Evolutionary conservation across 2,113 vertebrate species (phyloP).

Genomic region (Sylvietta virens): DNA sequence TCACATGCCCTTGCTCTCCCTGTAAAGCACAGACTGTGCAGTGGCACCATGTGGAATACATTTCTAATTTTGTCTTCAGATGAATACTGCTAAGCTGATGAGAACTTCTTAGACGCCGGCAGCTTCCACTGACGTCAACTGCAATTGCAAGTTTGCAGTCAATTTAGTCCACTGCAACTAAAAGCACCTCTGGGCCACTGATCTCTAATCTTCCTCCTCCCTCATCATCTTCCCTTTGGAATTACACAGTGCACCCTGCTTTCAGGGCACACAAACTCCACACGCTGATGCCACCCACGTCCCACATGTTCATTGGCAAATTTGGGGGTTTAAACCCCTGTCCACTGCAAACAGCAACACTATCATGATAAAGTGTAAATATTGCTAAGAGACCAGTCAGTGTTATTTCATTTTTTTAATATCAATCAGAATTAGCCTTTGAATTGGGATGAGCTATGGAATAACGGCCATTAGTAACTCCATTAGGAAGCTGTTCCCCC

Average conservation of each 20-base stretch:
- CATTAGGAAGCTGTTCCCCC: neutral
- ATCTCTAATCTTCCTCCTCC: slow-evolving; percentile 6
- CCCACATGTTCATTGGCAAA: rapidly evolving
- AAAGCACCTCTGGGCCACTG: neutral
- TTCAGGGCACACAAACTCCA: neutral
- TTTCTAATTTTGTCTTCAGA: slow-evolving; percentile 32
- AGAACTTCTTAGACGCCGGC: neutral
- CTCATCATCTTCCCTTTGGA: neutral
- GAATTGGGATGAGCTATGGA: neutral
- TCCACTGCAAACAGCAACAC: neutral
- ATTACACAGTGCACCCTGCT: neutral
- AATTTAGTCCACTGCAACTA: slow-evolving; percentile 6
- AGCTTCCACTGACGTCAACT: slow-evolving; percentile 51
- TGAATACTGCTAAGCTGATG: slow-evolving; percentile 32
- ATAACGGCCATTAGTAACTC: neutral
- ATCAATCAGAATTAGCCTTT: neutral
- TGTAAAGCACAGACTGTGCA: neutral
- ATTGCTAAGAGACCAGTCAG: neutral
- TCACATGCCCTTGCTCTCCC: neutral
- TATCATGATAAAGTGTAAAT: neutral
- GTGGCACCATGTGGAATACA: neutral
- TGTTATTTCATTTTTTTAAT: neutral
- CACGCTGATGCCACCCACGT: rapidly evolving
- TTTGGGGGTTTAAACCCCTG: neutral
- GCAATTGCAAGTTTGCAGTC: slow-evolving; percentile 28